Base-by-base conservation (phyloP, 2,797 vertebrate species). In the Arrhamphus sclerolepis region DNA sequence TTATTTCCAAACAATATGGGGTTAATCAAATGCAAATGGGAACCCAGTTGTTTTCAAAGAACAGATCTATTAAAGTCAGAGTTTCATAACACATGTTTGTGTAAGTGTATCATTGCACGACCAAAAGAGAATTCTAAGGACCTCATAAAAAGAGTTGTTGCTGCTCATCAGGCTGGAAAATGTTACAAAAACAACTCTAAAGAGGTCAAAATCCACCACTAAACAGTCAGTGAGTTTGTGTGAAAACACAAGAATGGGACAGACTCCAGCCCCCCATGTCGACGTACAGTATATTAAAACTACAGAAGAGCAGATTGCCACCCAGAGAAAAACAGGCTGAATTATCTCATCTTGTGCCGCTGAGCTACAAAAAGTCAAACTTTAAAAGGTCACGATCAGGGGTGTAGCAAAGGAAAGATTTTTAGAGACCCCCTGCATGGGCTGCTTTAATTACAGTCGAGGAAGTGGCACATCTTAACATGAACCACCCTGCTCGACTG, bases 401-500 rank as follows among this genome's bases (percentile, higher is more conserved):
- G 59, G 59, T 73, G 78, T 50, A 78, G 56, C 46, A 78, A 77
- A 79, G 70, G 6, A 21, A 46, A 70, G 56, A 54, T 77, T 67
- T 68, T 63, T 46, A 68, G 62, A 82, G 80, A 74, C 80, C 55
- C 71, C 69, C 79, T 62, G 66, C 64, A 66, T 28, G 43, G 73
- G 50, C 52, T 4, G 62, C 80, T 88, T 88, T 88, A 83, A 89
- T 89, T 78, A 87, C 62, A 78, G 70, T 64, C 9, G 26, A 82
- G 84, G 82, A 89, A 89, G 82, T 81, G 77, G 79, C 77, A 46
- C 31, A 63, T 83, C 74, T 83, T 85, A 84, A 85, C 60, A 24
- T 53, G 59, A 85, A 73, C 84, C 78, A 80, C 68, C 84, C 81
- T 80, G 72, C 70, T 75, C 16, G 73, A 53, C 77, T 77, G 80